Percentiles rank a stretch among this genome's conserved stretches.
Conservation (phyloP, 2,888 invertebrate species). For the Cerastis leucographa region DNA sequence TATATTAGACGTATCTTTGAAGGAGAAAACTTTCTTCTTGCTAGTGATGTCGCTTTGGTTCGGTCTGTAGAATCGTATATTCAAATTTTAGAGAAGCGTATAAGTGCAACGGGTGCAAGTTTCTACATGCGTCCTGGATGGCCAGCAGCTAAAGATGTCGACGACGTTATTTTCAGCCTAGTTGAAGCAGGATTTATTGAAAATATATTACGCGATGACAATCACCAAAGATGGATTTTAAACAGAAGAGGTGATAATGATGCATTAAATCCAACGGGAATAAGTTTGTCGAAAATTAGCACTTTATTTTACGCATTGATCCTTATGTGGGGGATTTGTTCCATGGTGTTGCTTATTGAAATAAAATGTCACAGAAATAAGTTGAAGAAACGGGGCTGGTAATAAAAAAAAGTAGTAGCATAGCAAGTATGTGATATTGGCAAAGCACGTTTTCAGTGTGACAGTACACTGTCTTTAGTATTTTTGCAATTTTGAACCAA, state of each 20-base stretch:
- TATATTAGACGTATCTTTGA: slow-evolving; percentile 68
- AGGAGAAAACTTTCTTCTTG: slow-evolving; percentile 75
- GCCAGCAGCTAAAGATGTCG: slow-evolving; percentile 73
- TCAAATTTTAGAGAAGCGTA: slow-evolving; percentile 72
- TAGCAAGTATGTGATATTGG: background rate
- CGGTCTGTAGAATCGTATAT: slow-evolving; percentile 62
- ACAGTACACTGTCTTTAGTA: background rate
- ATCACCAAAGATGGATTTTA: slow-evolving; percentile 42
- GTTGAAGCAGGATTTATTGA: slow-evolving; percentile 73
- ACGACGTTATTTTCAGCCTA: slow-evolving; percentile 62
- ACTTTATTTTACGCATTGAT: slow-evolving; percentile 76
- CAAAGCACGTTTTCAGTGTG: slow-evolving; percentile 16
- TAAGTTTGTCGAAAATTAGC: slow-evolving; percentile 70
- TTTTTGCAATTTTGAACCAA: slow-evolving; percentile 2
- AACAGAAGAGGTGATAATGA: slow-evolving; percentile 17
- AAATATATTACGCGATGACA: slow-evolving; percentile 59
- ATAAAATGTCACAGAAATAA: slow-evolving; percentile 62
- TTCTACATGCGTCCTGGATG: slow-evolving; percentile 79
- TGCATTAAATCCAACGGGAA: slow-evolving; percentile 48
- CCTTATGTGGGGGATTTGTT: slow-evolving; percentile 69
- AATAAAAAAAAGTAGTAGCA: background rate
- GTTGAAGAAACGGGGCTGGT: background rate
- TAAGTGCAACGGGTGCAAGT: slow-evolving; percentile 67
- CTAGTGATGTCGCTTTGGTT: slow-evolving; percentile 65
- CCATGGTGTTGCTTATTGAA: slow-evolving; percentile 71